These are phyloP conservation scores for Burhinus bistriatus DNA, from an alignment of 2,113 vertebrate genomes.

Conservation along the genomic window DNA sequence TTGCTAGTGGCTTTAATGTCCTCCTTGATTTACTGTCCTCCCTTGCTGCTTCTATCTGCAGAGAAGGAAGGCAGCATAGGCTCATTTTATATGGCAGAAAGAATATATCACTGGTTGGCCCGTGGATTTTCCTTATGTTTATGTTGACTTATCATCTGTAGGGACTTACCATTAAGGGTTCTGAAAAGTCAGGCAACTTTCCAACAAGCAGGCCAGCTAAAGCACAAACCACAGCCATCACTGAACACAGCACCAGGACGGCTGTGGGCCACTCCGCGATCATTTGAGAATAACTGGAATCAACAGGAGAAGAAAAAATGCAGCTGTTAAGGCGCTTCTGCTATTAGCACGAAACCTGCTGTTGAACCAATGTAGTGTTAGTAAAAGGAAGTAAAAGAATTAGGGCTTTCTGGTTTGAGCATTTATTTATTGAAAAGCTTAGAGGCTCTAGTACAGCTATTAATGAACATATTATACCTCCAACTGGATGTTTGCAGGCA, in stretches of 20 bases:
- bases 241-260: constrained; percentile 78
- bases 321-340: background rate
- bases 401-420: background rate
- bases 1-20: background rate
- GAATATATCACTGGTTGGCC: background rate
- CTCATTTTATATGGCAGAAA: background rate
- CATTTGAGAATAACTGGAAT: constrained; percentile 87
- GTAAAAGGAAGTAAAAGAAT: background rate
- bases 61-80: background rate
- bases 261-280: constrained; percentile 86
- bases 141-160: rapidly evolving
- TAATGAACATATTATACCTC: background rate
- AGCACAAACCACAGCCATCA: constrained; percentile 80
- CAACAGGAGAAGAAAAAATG: constrained; percentile 24
- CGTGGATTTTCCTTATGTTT: background rate
- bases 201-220: constrained; percentile 85
- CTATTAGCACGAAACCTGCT: background rate
- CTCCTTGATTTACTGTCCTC: background rate
- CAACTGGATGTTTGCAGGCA: background rate
- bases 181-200: constrained; percentile 90
- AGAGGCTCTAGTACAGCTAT: background rate
- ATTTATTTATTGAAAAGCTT: background rate
- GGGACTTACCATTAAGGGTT: constrained; percentile 86
- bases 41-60: background rate
- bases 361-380: background rate